Evolutionary conservation across 2,113 vertebrate species (phyloP).

Genomic region (Thymallus thymallus): DNA sequence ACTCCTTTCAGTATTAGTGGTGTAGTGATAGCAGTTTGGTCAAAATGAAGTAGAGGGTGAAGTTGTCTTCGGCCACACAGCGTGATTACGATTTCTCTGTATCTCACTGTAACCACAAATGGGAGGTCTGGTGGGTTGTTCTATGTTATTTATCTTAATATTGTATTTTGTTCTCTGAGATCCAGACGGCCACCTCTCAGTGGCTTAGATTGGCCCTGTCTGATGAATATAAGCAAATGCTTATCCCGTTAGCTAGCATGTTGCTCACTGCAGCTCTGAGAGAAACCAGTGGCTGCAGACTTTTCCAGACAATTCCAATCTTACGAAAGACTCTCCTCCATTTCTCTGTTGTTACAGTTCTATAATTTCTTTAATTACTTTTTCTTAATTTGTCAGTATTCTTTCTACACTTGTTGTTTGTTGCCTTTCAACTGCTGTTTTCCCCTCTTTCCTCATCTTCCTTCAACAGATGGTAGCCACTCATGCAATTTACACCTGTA

Average conservation of each 20-base stretch:
- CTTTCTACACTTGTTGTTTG: neutral
- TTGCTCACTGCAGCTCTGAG: neutral
- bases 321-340: neutral
- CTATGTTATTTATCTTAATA: slow-evolving; percentile 36
- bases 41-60: slow-evolving; percentile 23
- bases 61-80: neutral
- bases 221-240: neutral
- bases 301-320: neutral
- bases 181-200: neutral
- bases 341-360: neutral
- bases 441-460: too few species aligned
- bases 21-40: neutral
- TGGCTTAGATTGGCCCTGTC: neutral
- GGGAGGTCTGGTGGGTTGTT: slow-evolving; percentile 14
- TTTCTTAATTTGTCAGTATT: neutral
- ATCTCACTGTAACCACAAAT: neutral
- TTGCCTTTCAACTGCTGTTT: neutral
- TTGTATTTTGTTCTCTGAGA: neutral
- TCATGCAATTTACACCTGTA: too few species aligned
- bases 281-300: neutral
- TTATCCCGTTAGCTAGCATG: slow-evolving; percentile 18
- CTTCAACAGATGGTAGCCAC: too few species aligned
- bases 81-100: neutral
- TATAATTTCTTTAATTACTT: neutral
- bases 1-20: too few species aligned